Base-by-base conservation (phyloP, 2,113 vertebrate genomes). In the Scalopus aquaticus region DNA sequence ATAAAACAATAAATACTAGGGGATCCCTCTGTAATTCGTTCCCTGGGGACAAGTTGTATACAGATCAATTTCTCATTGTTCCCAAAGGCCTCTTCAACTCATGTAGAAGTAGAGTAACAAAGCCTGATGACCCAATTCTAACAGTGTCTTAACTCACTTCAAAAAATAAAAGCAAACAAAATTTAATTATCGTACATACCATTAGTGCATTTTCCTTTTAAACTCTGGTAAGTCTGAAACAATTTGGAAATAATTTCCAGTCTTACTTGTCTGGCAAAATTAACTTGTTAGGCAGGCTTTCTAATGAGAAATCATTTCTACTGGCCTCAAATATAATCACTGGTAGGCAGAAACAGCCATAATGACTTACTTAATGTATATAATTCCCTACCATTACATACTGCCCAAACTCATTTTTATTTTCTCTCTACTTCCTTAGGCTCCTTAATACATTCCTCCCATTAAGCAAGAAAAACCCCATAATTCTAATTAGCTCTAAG, bases 141-240 rank as follows among this genome's bases (percentile, higher is more conserved):
- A 91, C 60, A 88, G 77, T 35, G 44, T 74, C 62, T 93, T 78
- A 86, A n/a, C n/a, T 93, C 62, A 95, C 39, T 93, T 94, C 44
- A 94, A 93, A 67, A 97, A 81, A 49, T 56, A 89, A 92, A 76
- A 74, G 24, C 44, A 90, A 96, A 90, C 13, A 72, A 76, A 93
- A 93, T 73, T 82, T 78, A 91, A 81, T 72, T 72, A 89, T 84
- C 46, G 76, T 39, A 11, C 85, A 90, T 74, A 92, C 1, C 79
- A 5, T 32, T 16, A 24, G 13, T 60, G 24, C 5, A 84, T 72
- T 91, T 92, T 88, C 30, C 77, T 79, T 88, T 26, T 46, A 90
- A 94, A 81, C 46, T 82, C 13, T 39, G 1, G 32, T 37, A 88
- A 28, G 11, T 76, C 20, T 86, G 54, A 90, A 96, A 80, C 13